Evolutionary conservation across 2,797 vertebrate species (phyloP).

Genomic region (Premnoplex brunnescens): DNA sequence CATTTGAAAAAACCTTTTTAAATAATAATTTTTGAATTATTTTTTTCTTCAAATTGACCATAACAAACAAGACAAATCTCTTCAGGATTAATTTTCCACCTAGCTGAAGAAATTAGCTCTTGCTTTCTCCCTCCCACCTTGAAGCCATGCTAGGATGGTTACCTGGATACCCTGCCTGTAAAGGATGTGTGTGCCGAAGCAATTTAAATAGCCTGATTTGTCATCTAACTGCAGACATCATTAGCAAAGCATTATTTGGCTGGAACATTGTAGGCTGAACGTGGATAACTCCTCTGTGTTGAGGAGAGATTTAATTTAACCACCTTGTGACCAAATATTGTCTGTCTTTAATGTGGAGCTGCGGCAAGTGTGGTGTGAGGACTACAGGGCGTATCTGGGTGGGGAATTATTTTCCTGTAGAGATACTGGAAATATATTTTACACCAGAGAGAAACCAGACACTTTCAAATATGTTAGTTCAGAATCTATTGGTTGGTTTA

Average conservation of each 20-base stretch:
- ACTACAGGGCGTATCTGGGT: background rate
- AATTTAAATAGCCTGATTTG: slow-evolving; percentile 54
- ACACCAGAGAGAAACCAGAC: background rate
- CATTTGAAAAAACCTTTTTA: background rate
- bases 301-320: slow-evolving; percentile 39
- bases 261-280: slow-evolving; percentile 30
- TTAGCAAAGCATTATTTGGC: slow-evolving; percentile 41
- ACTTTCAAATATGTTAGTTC: background rate
- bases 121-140: slow-evolving; percentile 33
- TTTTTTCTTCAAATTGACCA: slow-evolving; percentile 42
- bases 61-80: slow-evolving; percentile 11
- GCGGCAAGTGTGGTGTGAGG: background rate
- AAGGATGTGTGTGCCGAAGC: background rate
- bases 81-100: slow-evolving; percentile 44
- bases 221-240: slow-evolving; percentile 56
- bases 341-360: background rate
- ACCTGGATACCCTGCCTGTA: slow-evolving; percentile 59
- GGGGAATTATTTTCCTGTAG: background rate
- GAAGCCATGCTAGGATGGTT: background rate
- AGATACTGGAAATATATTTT: background rate
- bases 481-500: background rate
- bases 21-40: background rate
- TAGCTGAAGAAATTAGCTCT: slow-evolving; percentile 32
- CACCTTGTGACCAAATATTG: background rate
- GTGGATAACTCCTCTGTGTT: background rate